Base-by-base conservation (phyloP, 2,113 vertebrate species). In the Coryphaenoides rupestris region DNA sequence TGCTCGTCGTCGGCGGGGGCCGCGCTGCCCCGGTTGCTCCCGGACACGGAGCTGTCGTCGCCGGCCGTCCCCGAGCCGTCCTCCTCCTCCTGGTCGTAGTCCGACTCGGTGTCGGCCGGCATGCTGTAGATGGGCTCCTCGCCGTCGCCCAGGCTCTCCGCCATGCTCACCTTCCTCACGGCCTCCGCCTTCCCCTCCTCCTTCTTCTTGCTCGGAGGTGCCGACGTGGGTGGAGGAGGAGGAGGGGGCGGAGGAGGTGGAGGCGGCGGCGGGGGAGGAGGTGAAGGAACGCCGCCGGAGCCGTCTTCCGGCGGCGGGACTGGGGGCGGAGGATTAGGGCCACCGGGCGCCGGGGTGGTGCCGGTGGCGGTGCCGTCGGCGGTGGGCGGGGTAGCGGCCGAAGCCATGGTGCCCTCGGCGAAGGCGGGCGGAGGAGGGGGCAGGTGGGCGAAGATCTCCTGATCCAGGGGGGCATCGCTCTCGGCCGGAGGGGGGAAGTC, bases 61-160 rank as follows among this genome's bases (percentile, higher is more conserved):
- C 90, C 91, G 3, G 81, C 91, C 3, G 50, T 92, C 50, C 86
- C 84, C 0, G 89, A 89, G 0, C 92, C 92, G 33, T 96, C 94
- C 78, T 92, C 91, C 64, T 96, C 94, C 66, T 96, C 94, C 55
- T 96, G 93, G 71, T 96, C 94, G 0, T 96, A 96, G 66, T 96
- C 94, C 0, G 94, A 96, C 72, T 96, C 94, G 1, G 93, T 91
- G 66, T 96, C 94, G 0, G 66, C 89, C 0, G 93, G 92, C 17
- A 92, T 84, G 83, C 89, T 91, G 83, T 94, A 95, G 76, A 94
- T 90, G 0, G 87, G 90, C 58, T 94, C 94, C 79, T 92, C 92
- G 0, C 82, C 70, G 12, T 94, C 93, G 22, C 75, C 84, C 47
- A 92, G 79, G 0, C 82, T 89, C 47, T 91, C 89, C 16, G 83